Base-by-base conservation (phyloP, 2,888 invertebrate species). In the Diaperis boleti region DNA sequence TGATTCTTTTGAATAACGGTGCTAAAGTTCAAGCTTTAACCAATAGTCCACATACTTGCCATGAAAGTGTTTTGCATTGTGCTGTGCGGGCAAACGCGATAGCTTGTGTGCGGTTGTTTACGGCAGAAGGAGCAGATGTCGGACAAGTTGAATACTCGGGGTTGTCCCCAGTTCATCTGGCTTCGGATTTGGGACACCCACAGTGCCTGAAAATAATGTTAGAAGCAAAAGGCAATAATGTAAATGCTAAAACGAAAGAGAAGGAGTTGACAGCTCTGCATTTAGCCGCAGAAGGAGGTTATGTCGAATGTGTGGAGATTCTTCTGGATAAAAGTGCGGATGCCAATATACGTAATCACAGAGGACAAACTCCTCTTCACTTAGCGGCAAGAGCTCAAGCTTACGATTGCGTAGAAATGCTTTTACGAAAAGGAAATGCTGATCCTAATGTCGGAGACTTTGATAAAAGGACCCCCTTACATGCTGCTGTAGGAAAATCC, bases 281-380 rank as follows among this genome's bases (percentile, higher is more conserved):
- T 83, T 82, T 95, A 66, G 94, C 95, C 0, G 94, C 95, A 0
- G 95, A 95, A 76, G 92, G 92, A 59, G 94, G 95, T 1, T 92
- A 92, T 76, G 87, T 87, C 7, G 92, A 95, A 52, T 94, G 93
- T 72, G 88, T 95, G 0, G 89, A 91, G 72, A 79, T 92, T 39
- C 79, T 94, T 35, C 76, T 95, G 31, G 85, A 88, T 5, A 89
- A 89, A 72, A 89, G 90, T 0, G 94, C 94, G 0, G 89, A 92
- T 74, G 89, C 90, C 0, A 88, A 89, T 68, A 82, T 88, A 33
- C 88, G 87, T 72, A 93, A 92, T 76, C 88, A 90, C 74, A 85
- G 94, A 52, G 92, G 92, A 6, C 94, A 94, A 75, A 93, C 94
- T 0, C 90, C 95, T 0, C 81, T 96, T 17, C 96, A 96, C 80